Conservation (phyloP, 2,113 vertebrate species). For the Typhlomys cinereus region DNA sequence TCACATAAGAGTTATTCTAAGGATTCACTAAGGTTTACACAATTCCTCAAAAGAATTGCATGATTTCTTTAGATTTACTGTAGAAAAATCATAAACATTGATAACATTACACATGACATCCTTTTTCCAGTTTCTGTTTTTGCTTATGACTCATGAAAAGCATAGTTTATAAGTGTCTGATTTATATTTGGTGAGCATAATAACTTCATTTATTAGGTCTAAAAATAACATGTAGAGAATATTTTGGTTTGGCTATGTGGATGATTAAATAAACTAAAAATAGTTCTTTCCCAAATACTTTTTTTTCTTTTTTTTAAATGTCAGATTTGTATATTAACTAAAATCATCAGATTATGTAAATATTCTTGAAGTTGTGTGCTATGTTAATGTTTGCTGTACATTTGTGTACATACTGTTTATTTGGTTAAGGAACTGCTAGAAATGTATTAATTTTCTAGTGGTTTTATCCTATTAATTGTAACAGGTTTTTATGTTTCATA, state of each 20-base stretch:
- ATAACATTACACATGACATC: not conserved
- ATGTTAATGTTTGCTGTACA: not conserved
- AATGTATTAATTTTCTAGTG: not conserved
- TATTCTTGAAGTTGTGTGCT: not conserved
- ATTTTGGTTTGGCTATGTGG: too few relatives aligned
- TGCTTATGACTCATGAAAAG: not conserved
- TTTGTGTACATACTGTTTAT: not conserved
- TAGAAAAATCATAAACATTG: not conserved
- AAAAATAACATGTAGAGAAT: not conserved
- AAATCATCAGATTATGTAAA: not conserved
- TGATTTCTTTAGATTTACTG: not conserved
- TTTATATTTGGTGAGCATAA: not conserved
- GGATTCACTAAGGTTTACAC: not conserved
- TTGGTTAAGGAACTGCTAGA: not conserved
- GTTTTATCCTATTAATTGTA: not conserved
- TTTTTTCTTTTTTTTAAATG: not conserved
- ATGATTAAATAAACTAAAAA: too few relatives aligned
- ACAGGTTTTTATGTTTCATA: not conserved
- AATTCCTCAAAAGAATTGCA: not conserved
- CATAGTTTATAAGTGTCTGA: not conserved
- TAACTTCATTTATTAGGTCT: not conserved
- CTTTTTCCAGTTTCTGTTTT: not conserved
- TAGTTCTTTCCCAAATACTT: not conserved
- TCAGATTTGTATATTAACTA: not conserved
- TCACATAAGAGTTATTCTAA: not conserved